phyloP scores from a whole-genome alignment of 2,888 invertebrate species.

The Aproaerema taeniolella region DNA sequence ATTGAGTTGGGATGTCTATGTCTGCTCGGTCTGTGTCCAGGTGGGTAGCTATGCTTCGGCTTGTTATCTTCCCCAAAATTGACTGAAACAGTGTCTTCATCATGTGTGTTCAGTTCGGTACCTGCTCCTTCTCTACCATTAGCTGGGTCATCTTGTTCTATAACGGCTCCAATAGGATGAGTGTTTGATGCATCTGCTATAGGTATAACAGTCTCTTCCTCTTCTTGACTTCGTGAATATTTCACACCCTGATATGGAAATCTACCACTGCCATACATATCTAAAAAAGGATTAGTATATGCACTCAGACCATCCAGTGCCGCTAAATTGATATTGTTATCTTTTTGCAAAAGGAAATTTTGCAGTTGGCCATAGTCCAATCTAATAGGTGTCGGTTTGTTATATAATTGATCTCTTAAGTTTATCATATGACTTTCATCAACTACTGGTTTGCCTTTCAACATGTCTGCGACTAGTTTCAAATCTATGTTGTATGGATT shows the following conservation, averaged over 20 bases:
- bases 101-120: constrained; percentile 42
- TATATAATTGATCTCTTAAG: constrained; percentile 46
- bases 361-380: constrained; percentile 58
- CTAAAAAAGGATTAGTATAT: constrained; percentile 49
- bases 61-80: constrained; percentile 43
- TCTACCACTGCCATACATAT: constrained; percentile 48
- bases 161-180: constrained; percentile 68
- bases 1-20: constrained; percentile 48
- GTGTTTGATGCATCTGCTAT: constrained; percentile 59
- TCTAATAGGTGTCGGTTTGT: constrained; percentile 48
- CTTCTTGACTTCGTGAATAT: constrained; percentile 70
- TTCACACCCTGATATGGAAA: constrained; percentile 63
- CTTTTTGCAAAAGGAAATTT: constrained; percentile 51
- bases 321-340: constrained; percentile 39
- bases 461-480: constrained; percentile 64
- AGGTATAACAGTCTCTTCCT: constrained; percentile 60
- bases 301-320: constrained; percentile 41
- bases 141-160: constrained; percentile 55
- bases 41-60: constrained; percentile 36
- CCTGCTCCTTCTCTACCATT: constrained; percentile 42
- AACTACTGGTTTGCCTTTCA: constrained; percentile 55
- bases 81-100: constrained; percentile 34
- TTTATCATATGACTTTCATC: constrained; percentile 52
- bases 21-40: constrained; percentile 42
- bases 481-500: constrained; percentile 73